Conservation (phyloP, 2,888 invertebrate species). For the Clanis bilineata region DNA sequence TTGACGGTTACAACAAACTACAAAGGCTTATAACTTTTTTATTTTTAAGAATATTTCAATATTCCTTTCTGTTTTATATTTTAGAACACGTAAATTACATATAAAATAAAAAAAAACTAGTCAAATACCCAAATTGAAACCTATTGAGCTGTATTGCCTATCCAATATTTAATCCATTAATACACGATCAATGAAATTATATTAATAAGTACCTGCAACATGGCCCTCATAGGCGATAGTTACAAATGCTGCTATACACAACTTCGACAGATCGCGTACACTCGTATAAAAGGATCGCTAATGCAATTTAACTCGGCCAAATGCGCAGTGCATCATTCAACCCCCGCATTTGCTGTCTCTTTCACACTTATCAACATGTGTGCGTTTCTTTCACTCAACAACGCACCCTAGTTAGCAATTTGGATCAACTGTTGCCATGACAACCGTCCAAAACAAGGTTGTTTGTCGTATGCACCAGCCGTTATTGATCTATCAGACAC, state of each 20-base stretch:
- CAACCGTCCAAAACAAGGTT: slow-evolving; percentile 68
- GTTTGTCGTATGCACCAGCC: slow-evolving; percentile 48
- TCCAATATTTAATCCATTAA: background rate
- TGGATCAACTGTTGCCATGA: slow-evolving; percentile 67
- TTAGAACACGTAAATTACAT: too few relatives aligned
- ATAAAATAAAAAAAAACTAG: too few relatives aligned
- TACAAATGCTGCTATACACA: slow-evolving; percentile 25
- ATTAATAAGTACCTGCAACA: background rate
- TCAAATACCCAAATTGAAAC: background rate
- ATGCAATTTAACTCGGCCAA: slow-evolving; percentile 72
- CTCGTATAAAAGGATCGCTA: slow-evolving; percentile 53
- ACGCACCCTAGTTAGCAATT: slow-evolving; percentile 63
- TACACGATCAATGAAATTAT: background rate
- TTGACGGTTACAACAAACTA: too few relatives aligned
- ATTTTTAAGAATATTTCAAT: too few relatives aligned
- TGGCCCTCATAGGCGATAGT: slow-evolving; percentile 4
- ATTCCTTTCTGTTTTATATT: too few relatives aligned
- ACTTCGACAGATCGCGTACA: slow-evolving; percentile 28
- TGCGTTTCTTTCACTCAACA: slow-evolving; percentile 39
- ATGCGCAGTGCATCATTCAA: slow-evolving; percentile 62
- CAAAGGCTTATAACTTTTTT: too few relatives aligned
- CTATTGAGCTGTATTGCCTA: background rate
- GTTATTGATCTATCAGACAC: slow-evolving; percentile 46
- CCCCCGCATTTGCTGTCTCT: slow-evolving; percentile 44
- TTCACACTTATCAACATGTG: slow-evolving; percentile 29